These are phyloP conservation scores for Pachyseris speciosa DNA, from an alignment of 64 coral and sea anemone genomes.

Conservation along the genomic window DNA sequence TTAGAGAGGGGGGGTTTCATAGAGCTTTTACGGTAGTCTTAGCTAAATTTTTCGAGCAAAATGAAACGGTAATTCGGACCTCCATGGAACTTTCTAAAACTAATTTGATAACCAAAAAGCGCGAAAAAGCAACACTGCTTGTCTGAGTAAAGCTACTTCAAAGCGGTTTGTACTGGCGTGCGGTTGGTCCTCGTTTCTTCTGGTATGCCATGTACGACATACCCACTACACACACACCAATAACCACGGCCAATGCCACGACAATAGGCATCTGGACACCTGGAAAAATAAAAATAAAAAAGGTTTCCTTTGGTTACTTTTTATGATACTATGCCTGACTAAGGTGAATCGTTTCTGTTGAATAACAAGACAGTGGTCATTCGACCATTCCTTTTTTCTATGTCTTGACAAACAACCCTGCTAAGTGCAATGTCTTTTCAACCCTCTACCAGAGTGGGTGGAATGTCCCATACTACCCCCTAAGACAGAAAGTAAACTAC, in stretches of 20 bases:
- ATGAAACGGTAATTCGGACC: too few relatives aligned
- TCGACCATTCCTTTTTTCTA: too few relatives aligned
- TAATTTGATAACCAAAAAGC: too few relatives aligned
- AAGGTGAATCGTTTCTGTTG: not conserved
- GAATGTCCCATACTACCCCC: not conserved
- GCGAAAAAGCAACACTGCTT: too few relatives aligned
- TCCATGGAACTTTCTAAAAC: too few relatives aligned
- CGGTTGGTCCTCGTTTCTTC: not conserved
- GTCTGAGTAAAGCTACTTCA: not conserved
- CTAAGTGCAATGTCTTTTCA: too few relatives aligned
- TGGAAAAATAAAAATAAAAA: not conserved
- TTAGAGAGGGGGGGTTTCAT: too few relatives aligned
- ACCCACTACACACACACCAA: not conserved
- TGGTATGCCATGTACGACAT: slow-evolving; percentile 23
- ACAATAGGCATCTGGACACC: slow-evolving; percentile 8
- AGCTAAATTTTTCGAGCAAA: too few relatives aligned
- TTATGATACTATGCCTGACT: not conserved
- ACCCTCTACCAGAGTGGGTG: not conserved
- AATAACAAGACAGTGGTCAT: too few relatives aligned
- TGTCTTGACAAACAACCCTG: too few relatives aligned
- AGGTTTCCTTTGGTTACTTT: not conserved
- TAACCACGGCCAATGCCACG: not conserved
- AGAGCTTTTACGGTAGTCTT: too few relatives aligned
- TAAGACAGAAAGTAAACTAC: not conserved
- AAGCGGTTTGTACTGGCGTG: not conserved